Evolutionary conservation across 2,888 invertebrate genomes (phyloP), one percentile per base, ranked within the genome.

Genomic region (Odontocolon sp.): DNA sequence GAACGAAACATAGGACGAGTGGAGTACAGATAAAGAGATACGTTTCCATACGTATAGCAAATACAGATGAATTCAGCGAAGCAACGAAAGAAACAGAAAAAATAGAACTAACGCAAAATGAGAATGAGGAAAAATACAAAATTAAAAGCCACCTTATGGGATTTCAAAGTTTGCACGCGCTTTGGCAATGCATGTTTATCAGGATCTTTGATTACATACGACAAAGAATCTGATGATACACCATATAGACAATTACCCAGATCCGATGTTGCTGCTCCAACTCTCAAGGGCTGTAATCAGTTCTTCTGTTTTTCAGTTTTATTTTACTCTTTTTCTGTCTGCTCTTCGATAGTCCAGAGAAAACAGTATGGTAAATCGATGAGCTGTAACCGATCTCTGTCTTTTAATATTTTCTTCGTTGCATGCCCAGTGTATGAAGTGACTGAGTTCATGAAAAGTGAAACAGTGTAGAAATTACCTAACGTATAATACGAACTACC

Each of bases 171-270:
- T n/a, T n/a, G n/a, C n/a, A n/a, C n/a, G n/a, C n/a, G n/a, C 36
- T 9, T 5, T 36, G 36, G n/a, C n/a, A 9, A 11, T 36, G 36
- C 26, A 4, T 23, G 18, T 56, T 56, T 54, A 42, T 52, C 26
- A 56, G 73, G 74, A 82, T 82, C 82, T 80, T 82, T 82, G 81
- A 84, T 83, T 81, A 83, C 72, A 77, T 77, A 79, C 70, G 74
- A 79, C 78, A 78, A 72, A 73, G 74, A 75, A n/a, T n/a, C 26
- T 40, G 21, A 3, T 45, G 21, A 45, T 45, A 21, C 2, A n/a
- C 18, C 8, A 18, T 0, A 21, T 5, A 45, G 45, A 45, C 18
- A 21, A 21, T 45, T 45, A 45, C 21, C 6, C 16, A 3, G 21
- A 11, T 45, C 1, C 45, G n/a, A n/a, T 45, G 18, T 21, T 16